A percentile compares a stretch with the other conserved stretches of the same genome.
These are phyloP conservation scores for Celastrina argiolus DNA, from an alignment of 2,888 invertebrate species.

Conservation along the genomic window DNA sequence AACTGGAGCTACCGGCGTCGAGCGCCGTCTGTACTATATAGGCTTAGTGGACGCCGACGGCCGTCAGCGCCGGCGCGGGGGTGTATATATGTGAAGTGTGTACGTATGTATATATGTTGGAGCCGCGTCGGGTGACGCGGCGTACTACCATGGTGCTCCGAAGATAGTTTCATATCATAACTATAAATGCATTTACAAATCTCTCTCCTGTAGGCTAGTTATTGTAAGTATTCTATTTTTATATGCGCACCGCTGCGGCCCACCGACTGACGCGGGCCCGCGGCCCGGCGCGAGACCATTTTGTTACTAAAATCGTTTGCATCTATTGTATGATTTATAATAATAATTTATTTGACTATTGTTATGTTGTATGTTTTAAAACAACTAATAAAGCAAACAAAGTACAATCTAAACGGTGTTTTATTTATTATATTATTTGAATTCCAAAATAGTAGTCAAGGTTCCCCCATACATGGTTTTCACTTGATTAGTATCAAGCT, in stretches of 20 bases:
- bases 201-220: slow-evolving; percentile 60
- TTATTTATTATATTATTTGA: too few species aligned
- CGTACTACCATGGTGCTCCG: slow-evolving; percentile 64
- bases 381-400: slow-evolving; percentile 52
- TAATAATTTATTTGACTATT: slow-evolving; percentile 50
- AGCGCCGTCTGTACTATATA: slow-evolving; percentile 6
- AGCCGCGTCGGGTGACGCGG: slow-evolving; percentile 23
- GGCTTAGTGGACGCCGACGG: slow-evolving; percentile 1
- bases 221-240: slow-evolving; percentile 67
- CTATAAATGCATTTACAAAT: slow-evolving; percentile 66
- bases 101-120: slow-evolving; percentile 25
- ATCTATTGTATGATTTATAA: slow-evolving; percentile 42
- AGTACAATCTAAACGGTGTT: slow-evolving; percentile 24
- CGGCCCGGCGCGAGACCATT: slow-evolving; percentile 27
- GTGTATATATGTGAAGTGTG: slow-evolving; percentile 22
- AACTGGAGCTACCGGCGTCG: not conserved
- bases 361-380: slow-evolving; percentile 57
- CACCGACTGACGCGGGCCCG: slow-evolving; percentile 29
- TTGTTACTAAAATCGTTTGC: slow-evolving; percentile 32
- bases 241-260: slow-evolving; percentile 45
- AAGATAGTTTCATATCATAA: slow-evolving; percentile 72
- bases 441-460: too few species aligned
- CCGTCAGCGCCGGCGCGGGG: not conserved
- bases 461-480: too few species aligned
- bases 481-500: too few species aligned